Conservation (phyloP, 2,888 invertebrate species). For the Sarcophaga subvicina region DNA sequence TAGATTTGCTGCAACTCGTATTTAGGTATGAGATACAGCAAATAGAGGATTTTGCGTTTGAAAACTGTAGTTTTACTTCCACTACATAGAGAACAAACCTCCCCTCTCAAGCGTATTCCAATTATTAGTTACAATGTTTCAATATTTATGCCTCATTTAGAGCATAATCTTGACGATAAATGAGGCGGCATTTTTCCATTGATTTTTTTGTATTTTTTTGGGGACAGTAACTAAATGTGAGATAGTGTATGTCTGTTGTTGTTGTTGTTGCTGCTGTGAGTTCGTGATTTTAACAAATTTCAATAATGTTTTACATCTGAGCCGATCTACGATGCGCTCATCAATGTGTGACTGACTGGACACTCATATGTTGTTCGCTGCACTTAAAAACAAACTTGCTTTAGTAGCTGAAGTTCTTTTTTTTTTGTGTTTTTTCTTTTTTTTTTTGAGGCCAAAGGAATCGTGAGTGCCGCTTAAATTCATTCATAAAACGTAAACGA, state of each 20-base stretch:
- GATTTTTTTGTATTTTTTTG: neutral
- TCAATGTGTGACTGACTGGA: constrained; percentile 70
- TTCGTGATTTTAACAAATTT: constrained; percentile 80
- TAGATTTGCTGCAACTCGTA: too few species aligned
- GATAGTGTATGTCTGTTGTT: neutral
- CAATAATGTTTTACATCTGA: constrained; percentile 77
- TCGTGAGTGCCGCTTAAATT: constrained; percentile 67
- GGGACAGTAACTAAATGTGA: neutral
- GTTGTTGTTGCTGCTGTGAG: constrained; percentile 2
- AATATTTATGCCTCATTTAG: neutral
- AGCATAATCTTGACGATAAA: neutral
- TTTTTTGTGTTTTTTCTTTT: neutral
- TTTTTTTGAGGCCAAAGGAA: constrained; percentile 24
- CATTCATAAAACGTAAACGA: constrained; percentile 68
- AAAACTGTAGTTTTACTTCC: too few species aligned
- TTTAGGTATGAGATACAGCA: too few species aligned
- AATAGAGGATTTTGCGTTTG: too few species aligned
- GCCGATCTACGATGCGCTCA: constrained; percentile 62
- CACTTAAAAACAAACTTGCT: neutral
- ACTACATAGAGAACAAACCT: too few species aligned
- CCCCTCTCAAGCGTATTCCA: too few species aligned
- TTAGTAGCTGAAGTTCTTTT: too few species aligned
- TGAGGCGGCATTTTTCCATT: constrained; percentile 33
- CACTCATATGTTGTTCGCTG: constrained; percentile 49
- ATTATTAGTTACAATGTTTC: too few species aligned